Base-by-base conservation (phyloP, 2,888 invertebrate species). In the Apomyelois bistriatella region DNA sequence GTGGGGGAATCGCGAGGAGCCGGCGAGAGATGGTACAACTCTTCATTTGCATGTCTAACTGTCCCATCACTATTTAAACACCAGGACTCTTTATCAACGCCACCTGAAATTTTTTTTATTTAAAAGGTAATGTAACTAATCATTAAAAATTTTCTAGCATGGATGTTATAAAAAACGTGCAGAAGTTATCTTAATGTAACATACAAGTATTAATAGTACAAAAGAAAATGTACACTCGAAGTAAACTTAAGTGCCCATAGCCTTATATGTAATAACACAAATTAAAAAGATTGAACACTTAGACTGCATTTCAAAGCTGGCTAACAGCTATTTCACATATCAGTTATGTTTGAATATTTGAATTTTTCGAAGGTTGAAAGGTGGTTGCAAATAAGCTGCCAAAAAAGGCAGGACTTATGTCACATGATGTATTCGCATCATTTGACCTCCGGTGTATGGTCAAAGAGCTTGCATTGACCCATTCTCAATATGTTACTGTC, bases 61-160 rank as follows among this genome's bases (percentile, higher is more conserved):
- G 94, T 93, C 46, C 98, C 97, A 78, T 98, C 98, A 56, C 97
- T 96, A 78, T 96, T 94, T 16, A 99, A 85, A 55, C 98, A 96
- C 99, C 99, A 99, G 13, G 98, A 97, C 66, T 97, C 95, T 55
- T 94, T 93, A 75, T 98, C 97, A 65, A 94, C 93, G 2, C 98
- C 98, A 49, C 98, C 95, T 79, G 82, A 54, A 88, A 83, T 35
- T 40, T 13, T 13, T 6, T 15, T 40, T 15, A 16, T 1, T n/a
- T n/a, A n/a, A 9, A 12, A 16, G 13, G 4, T 15, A 10, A 7
- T 16, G 8, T 3, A 37, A 37, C n/a, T n/a, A n/a, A n/a, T 7
- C 17, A 36, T 16, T 17, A 7, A 17, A 12, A 28, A 38, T 13
- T 49, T 3, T 15, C 10, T 32, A n/a, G n/a, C n/a, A n/a, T n/a